Percentiles rank a stretch among this genome's conserved stretches.
These are phyloP conservation scores for Anagrus nilaparvatae DNA, from an alignment of 1,140 invertebrate genomes.

Conservation along the genomic window DNA sequence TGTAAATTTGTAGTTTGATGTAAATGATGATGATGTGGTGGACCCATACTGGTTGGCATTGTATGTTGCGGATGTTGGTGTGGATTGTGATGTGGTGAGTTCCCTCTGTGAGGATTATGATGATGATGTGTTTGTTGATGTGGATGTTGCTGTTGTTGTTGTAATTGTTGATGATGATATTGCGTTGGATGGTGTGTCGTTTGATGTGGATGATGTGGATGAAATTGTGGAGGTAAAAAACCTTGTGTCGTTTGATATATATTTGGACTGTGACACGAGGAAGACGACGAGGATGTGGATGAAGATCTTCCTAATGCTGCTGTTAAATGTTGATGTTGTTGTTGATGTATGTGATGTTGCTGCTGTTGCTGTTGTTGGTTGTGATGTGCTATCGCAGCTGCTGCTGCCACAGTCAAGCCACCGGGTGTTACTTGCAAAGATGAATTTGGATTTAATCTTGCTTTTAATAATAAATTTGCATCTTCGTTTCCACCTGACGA, in stretches of 20 bases:
- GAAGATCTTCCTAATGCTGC: conserved; percentile 45
- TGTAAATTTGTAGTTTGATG: conserved; percentile 39
- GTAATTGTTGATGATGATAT: conserved; percentile 5
- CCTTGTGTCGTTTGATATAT: conserved; percentile 32
- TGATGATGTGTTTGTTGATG: conserved; percentile 24
- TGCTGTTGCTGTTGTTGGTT: no score
- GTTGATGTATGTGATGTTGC: conserved; percentile 39
- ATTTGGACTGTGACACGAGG: conserved; percentile 46
- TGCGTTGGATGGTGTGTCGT: no score
- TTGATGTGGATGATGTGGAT: conserved; percentile 36
- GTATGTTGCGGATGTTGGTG: conserved; percentile 33
- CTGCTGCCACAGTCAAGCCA: conserved; percentile 30
- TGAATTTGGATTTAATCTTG: conserved; percentile 55
- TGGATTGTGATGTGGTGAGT: conserved; percentile 37
- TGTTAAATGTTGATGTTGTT: no score
- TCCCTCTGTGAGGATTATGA: conserved; percentile 38
- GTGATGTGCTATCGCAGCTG: no score
- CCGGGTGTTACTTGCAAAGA: conserved; percentile 35
- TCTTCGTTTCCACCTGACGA: conserved; percentile 75
- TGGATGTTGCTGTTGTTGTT: conserved; percentile 7
- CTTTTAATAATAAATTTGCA: conserved; percentile 78
- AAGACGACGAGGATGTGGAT: no score
- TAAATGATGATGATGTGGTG: conserved; percentile 39
- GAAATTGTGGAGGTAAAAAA: conserved; percentile 36
- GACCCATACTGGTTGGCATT: conserved; percentile 37